phyloP scores from a whole-genome alignment of 2,113 vertebrate genomes.

The Martes martes region DNA sequence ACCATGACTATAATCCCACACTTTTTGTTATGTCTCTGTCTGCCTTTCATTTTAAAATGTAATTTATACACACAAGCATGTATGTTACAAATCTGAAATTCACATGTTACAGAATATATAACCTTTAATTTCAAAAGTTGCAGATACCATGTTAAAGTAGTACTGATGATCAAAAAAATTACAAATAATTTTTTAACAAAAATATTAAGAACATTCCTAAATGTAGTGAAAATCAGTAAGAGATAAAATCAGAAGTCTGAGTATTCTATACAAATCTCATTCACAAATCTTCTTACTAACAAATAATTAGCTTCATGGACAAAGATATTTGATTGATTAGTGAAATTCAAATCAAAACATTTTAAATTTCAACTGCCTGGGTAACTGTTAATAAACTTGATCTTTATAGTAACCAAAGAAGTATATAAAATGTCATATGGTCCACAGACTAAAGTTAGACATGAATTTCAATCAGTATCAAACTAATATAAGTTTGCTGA shows the following conservation, averaged over 20 bases:
- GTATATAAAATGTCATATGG: not conserved
- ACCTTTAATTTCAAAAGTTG: not conserved
- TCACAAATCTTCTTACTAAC: conserved; percentile 6
- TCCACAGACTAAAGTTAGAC: not conserved
- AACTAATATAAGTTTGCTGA: not conserved
- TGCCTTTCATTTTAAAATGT: not conserved
- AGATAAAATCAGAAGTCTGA: not conserved
- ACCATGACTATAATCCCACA: not conserved
- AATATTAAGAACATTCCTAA: not conserved
- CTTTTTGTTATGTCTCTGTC: not conserved
- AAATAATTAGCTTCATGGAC: not conserved
- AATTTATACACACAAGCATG: not conserved
- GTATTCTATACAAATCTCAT: not conserved
- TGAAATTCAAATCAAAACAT: not conserved
- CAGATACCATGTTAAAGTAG: not conserved
- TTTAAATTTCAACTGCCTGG: not conserved
- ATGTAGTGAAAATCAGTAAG: not conserved
- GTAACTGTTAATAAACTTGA: not conserved
- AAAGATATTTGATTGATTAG: not conserved
- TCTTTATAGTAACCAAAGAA: not conserved
- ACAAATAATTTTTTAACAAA: conserved; percentile 9
- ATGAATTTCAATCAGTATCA: not conserved
- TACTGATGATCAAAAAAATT: not conserved
- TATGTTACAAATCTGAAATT: not conserved
- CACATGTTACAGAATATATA: not conserved